Base-by-base conservation (phyloP, 1,140 invertebrate species). In the Magallana ariakensis region DNA sequence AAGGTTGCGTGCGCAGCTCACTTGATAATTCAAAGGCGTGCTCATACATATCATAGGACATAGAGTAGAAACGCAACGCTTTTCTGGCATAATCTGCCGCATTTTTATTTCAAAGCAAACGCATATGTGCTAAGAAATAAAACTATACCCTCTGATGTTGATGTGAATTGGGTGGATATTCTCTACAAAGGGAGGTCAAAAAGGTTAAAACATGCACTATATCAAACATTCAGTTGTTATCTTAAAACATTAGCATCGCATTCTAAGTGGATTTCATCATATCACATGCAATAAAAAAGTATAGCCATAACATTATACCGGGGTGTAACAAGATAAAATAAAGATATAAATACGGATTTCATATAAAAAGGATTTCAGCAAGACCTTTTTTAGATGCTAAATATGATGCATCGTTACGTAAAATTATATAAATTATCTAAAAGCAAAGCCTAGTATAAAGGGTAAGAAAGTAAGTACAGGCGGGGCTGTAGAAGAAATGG, bases 391-490 rank as follows among this genome's bases (percentile, higher is more conserved):
- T 46, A 46, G 33, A 46, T 46, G 5, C 33, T 46, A 46, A 5
- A 4, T 46, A 46, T 46, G 3, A 2, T 46, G 33, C 33, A 46
- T 46, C 33, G 33, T 46, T 46, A 46, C 5, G 33, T 46, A 46
- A 46, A 46, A 46, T 46, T 46, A 46, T 46, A 46, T 46, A 46
- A 46, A 5, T 75, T 13, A 75, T 33, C 33, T 82, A 54, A 82
- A 46, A 56, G 80, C 10, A 16, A n/a, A 55, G 80, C 19, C 19
- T 82, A 53, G 19, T 54, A 55, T 82, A 82, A 82, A 9, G 10
- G 54, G 54, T 55, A 82, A 82, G 33, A 55, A 16, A 82, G 55
- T 82, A 82, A 82, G 80, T 82, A 82, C 80, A 55, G 80, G 80
- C 16, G 80, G 80, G 19, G 54, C 80, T 82, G 80, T 82, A 26